Percentiles rank a stretch among this genome's conserved stretches.
Evolutionary conservation across 2,888 invertebrate species (phyloP).

Genomic region (Plagodis pulveraria): DNA sequence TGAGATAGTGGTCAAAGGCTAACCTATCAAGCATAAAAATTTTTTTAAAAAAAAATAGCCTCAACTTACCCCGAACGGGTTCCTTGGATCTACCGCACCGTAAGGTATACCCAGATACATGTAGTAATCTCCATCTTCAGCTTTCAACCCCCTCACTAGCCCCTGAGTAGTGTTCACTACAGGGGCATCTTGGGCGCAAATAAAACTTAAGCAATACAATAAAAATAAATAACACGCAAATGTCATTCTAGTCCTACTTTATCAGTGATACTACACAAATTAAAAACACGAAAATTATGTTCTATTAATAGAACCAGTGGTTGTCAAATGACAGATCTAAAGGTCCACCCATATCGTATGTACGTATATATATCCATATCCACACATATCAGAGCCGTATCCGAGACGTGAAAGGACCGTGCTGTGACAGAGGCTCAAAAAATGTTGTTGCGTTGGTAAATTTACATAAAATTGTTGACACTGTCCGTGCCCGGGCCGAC

Average conservation of each 20-base stretch:
- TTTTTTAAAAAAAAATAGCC: too few relatives aligned
- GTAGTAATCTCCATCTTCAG: conserved; percentile 39
- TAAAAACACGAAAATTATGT: not conserved
- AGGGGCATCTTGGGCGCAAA: conserved; percentile 8
- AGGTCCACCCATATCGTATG: too few relatives aligned
- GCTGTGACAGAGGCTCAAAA: too few relatives aligned
- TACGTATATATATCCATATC: too few relatives aligned
- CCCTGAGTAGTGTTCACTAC: conserved; percentile 36
- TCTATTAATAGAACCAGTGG: not conserved
- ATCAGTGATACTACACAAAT: not conserved
- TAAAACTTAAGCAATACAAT: not conserved
- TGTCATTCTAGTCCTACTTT: conserved; percentile 1
- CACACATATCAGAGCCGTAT: too few relatives aligned
- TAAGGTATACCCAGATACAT: conserved; percentile 54
- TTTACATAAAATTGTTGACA: too few relatives aligned
- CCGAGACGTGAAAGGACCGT: too few relatives aligned
- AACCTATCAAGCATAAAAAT: too few relatives aligned
- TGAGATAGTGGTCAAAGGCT: too few relatives aligned
- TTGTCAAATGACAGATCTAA: not conserved
- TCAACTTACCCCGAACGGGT: conserved; percentile 52
- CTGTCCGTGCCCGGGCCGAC: too few relatives aligned
- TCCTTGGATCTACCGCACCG: conserved; percentile 38
- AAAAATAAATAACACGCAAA: not conserved
- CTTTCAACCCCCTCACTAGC: conserved; percentile 38
- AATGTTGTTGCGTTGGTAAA: too few relatives aligned